Evolutionary conservation across 53 echinoderm and acorn worm species (phyloP), one percentile per base, ranked within the genome.

Genomic region (Paracentrotus lividus): DNA sequence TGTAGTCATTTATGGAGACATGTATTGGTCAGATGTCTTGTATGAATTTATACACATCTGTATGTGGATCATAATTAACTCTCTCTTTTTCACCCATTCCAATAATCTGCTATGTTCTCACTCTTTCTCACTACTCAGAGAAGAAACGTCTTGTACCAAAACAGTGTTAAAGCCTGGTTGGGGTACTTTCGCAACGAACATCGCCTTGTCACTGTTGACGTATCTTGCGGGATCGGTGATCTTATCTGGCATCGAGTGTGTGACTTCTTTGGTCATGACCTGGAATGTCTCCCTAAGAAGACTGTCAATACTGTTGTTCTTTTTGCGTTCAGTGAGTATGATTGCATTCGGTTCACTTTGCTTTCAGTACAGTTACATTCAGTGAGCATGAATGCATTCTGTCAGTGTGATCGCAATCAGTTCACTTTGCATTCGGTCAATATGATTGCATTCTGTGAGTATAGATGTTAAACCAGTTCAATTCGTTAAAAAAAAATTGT

Each of bases 241-340:
- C 97, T 98, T 66, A 98, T 98, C 77, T 98, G 99, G 99, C 97
- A 98, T 51, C 60, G 95, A 84, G 99, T 97, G 68, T 96, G 95
- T 43, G 97, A 97, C 76, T 98, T 98, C 97, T 97, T 98, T 29
- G 96, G 97, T 27, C 94, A 95, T 38, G 95, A 97, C 69, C 58
- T 98, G 43, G 97, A 97, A 93, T 85, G 97, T 78, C 32, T 93
- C 16, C 99, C 99, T 6, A 91, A 65, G 60, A 96, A 95, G 77
- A 98, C 97, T 3, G 96, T 96, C 55, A 97, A 98, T 84, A 97
- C 97, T 2, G 97, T 97, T 24, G 91, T 98, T 56, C 72, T 98
- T 21, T 98, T 98, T 95, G 96, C 95, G 16, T 98, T 98, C 77
- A 96, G 99, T 98, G 78, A 96, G 96, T 67, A 55, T 49, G 5